phyloP scores from a whole-genome alignment of 2,797 vertebrate genomes.

The Odontamblyopus lacepedii region DNA sequence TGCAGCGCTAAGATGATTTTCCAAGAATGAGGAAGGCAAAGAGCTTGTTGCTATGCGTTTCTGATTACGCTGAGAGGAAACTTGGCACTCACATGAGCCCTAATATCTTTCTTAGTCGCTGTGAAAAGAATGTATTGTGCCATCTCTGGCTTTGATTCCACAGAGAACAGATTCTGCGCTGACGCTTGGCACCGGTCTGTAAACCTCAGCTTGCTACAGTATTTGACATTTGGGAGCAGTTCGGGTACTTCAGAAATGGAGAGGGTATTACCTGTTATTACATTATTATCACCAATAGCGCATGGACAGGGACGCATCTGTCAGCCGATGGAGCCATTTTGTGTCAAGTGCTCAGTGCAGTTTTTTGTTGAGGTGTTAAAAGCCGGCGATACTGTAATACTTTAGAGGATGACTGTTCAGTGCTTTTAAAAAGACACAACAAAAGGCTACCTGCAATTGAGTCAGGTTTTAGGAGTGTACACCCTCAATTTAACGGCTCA shows the following conservation, averaged over 20 bases:
- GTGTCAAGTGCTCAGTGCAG: constrained; percentile 27
- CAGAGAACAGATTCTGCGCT: neutral
- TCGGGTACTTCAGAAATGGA: constrained; percentile 29
- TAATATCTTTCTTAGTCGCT: constrained; percentile 11
- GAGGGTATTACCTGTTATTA: constrained; percentile 45
- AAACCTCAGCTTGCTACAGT: constrained; percentile 28
- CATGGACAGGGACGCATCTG: constrained; percentile 30
- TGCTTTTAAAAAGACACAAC: constrained; percentile 8
- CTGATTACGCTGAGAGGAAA: constrained; percentile 23
- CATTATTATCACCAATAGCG: constrained; percentile 27
- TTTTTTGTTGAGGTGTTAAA: constrained; percentile 17
- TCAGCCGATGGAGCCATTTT: constrained; percentile 49
- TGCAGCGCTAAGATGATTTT: constrained; percentile 42
- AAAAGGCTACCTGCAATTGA: neutral
- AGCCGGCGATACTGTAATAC: neutral
- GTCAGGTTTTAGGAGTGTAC: neutral
- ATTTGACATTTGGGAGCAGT: constrained; percentile 53
- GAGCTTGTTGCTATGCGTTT: constrained; percentile 40
- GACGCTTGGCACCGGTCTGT: constrained; percentile 15
- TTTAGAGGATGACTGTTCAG: constrained; percentile 2
- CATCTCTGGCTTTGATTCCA: constrained; percentile 1
- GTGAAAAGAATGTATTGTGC: constrained; percentile 2
- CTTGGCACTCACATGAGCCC: constrained; percentile 28
- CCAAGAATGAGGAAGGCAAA: constrained; percentile 33
- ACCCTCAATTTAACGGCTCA: too few species aligned